Evolutionary conservation across 2,113 vertebrate species (phyloP).

Genomic region (Tapirus terrestris): DNA sequence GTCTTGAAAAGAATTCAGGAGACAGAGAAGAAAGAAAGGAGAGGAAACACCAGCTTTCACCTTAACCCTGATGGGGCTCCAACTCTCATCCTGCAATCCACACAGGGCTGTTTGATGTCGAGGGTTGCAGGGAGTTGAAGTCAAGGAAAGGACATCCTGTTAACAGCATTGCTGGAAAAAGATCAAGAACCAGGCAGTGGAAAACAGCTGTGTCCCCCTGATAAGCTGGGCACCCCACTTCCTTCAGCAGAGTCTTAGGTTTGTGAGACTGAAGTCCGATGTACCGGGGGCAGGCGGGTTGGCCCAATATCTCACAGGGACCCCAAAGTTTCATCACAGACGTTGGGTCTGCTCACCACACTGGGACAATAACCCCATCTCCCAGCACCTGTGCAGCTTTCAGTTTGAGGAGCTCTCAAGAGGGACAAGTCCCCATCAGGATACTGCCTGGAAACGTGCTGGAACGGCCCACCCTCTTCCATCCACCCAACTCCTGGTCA

Average conservation of each 20-base stretch:
- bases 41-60: background rate
- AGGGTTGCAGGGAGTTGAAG: background rate
- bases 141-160: constrained; percentile 53
- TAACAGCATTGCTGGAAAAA: background rate
- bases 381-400: background rate
- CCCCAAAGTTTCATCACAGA: background rate
- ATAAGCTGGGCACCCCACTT: background rate
- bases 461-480: background rate
- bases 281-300: too few relatives aligned
- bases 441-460: background rate
- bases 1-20: background rate
- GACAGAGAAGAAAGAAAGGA: background rate
- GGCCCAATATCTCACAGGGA: background rate
- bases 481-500: background rate
- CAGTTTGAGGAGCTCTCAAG: background rate
- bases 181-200: background rate
- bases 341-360: background rate
- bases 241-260: background rate
- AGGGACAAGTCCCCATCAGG: background rate
- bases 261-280: background rate
- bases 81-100: background rate
- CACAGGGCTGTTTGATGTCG: background rate
- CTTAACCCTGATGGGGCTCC: background rate
- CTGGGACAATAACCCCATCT: background rate
- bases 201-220: background rate